Percentiles rank a stretch among this genome's conserved stretches.
Evolutionary conservation across 2,888 invertebrate species (phyloP).

Genomic region (Acleris cristana): DNA sequence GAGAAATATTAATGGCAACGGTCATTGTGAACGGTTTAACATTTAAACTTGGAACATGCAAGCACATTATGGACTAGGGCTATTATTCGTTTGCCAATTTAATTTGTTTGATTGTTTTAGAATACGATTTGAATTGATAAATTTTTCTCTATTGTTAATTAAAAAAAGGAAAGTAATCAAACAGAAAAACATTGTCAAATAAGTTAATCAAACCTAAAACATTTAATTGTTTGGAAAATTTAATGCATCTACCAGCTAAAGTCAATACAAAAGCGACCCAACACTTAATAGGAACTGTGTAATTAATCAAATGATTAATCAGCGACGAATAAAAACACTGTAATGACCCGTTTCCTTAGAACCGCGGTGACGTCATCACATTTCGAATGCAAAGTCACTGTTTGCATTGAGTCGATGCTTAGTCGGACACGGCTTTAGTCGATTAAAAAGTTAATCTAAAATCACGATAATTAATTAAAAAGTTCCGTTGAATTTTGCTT

Average conservation of each 20-base stretch:
- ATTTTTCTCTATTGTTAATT: too few relatives aligned
- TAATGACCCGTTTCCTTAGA: conserved; percentile 82
- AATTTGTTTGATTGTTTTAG: neutral
- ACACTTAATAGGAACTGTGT: conserved; percentile 76
- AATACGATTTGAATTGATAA: too few relatives aligned
- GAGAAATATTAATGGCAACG: conserved; percentile 36
- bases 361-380: conserved; percentile 79
- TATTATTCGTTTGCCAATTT: conserved; percentile 24
- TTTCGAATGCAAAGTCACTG: conserved; percentile 75
- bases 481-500: conserved; percentile 3
- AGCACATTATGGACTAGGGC: conserved; percentile 17
- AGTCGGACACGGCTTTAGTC: conserved; percentile 50
- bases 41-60: conserved; percentile 29
- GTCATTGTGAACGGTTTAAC: conserved; percentile 28
- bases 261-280: conserved; percentile 53
- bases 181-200: too few relatives aligned
- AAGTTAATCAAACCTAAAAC: neutral
- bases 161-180: too few relatives aligned
- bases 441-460: conserved; percentile 23
- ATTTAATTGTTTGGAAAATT: neutral
- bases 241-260: conserved; percentile 6
- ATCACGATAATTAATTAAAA: conserved; percentile 8
- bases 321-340: conserved; percentile 83
- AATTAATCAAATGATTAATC: conserved; percentile 84
- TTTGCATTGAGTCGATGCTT: conserved; percentile 54